Base-by-base conservation (phyloP, 2,797 vertebrate genomes). In the Paratrypauchen microcephalus region DNA sequence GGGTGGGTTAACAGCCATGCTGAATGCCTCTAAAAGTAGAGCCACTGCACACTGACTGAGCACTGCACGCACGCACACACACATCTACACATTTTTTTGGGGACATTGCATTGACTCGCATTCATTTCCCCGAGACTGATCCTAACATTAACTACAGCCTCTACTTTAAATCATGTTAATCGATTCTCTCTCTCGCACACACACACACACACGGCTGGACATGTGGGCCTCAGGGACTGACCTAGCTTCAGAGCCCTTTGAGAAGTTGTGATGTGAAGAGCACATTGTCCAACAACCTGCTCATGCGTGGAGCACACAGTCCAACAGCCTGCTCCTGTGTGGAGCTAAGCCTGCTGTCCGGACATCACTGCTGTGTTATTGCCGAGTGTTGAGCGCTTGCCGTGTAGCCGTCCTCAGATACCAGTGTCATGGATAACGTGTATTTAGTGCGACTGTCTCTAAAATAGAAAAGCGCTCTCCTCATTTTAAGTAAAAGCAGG, bases 391-490 rank as follows among this genome's bases (percentile, higher is more conserved):
- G 58, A 18, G n/a, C 16, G 23, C 62, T 64, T 41, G 19, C n/a
- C 2, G 15, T 41, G 60, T 23, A 61, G 21, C 61, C 21, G 6
- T 24, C 36, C 39, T 63, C 39, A 21, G 9, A n/a, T 39, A 58
- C 24, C 9, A 13, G 48, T 54, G 9, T 55, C 6, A 55, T 72
- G 79, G 79, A 84, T 81, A 80, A 75, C 59, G 36, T 66, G 77
- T 55, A 81, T 73, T 68, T 69, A 77, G 67, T 74, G 90, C 89
- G 93, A 94, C 93, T 94, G 93, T 93, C 92, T 84, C 86, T 89
- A 85, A 90, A 91, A 88, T 90, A 89, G 76, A 77, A 78, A 81
- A 86, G 72, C 80, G 26, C 23, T 21, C 78, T 85, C 74, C 74
- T 83, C 82, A 64, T 79, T 85, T 71, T 77, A 76, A 83, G 70